Conservation (phyloP, 2,113 vertebrate genomes). For the Diadophis punctatus region DNA sequence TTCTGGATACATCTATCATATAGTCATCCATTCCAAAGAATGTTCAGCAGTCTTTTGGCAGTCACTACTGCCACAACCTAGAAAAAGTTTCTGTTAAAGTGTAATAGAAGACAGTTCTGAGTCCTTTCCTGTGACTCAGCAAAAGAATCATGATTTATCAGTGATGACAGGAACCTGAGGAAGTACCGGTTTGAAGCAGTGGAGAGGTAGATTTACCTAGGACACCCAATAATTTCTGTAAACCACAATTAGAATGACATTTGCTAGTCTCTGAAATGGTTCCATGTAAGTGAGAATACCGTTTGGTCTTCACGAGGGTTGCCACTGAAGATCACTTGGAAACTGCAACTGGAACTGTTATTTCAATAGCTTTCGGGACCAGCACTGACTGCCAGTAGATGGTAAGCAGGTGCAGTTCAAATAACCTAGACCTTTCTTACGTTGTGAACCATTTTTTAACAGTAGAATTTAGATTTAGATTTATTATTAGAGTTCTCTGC, state of each 20-base stretch:
- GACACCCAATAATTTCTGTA: not conserved
- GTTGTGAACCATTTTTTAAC: not conserved
- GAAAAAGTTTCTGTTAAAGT: not conserved
- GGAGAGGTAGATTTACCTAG: not conserved
- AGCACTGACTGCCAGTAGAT: not conserved
- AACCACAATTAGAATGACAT: not conserved
- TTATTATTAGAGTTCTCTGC: too few relatives aligned
- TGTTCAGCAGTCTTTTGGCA: not conserved
- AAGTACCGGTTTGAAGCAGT: not conserved
- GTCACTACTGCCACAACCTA: not conserved
- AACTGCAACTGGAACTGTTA: not conserved
- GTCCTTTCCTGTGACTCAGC: not conserved
- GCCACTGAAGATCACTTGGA: not conserved
- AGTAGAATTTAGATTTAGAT: too few relatives aligned
- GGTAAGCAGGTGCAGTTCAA: not conserved
- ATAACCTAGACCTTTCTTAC: not conserved
- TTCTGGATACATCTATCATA: not conserved
- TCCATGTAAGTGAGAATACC: not conserved
- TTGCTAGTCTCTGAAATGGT: not conserved
- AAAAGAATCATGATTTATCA: not conserved
- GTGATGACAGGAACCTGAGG: not conserved
- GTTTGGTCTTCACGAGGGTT: not conserved
- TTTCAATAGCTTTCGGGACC: not conserved
- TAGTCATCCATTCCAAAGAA: not conserved
- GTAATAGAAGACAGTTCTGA: not conserved